Base-by-base conservation (phyloP, 2,888 invertebrate species). In the Pterobdella sp. region DNA sequence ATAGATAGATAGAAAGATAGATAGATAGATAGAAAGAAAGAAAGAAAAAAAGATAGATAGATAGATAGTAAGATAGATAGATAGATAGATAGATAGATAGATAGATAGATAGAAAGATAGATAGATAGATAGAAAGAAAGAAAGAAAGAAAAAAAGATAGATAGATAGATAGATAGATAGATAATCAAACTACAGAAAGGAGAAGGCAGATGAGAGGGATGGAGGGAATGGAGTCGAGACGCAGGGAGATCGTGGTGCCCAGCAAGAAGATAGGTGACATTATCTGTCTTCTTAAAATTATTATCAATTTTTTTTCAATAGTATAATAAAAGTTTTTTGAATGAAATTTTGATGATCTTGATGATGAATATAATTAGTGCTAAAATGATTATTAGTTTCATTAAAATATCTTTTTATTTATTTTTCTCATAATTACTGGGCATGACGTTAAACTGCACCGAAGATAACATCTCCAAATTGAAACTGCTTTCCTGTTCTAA, bases 191-290 rank as follows among this genome's bases (percentile, higher is more conserved):
- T 49, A 10, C 75, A 83, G 83, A 84, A 76, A 79, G 80, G 56
- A 77, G 83, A 63, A 80, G 79, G 75, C 72, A 80, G 10, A 81
- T 82, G 74, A 78, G 83, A 60, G 78, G 78, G 0, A 92, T 92
- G 80, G 93, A 93, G 79, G 89, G 91, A 0, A 85, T 90, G 80
- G 87, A 87, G 36, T 87, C 93, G 2, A 87, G 92, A 49, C 87
- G 89, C 63, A 90, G 90, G 81, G 88, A 88, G 85, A 88, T 87
- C 81, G 90, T 90, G 79, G 85, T 90, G 72, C 89, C 88, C 83
- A 77, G 32, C 3, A 36, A 71, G 18, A 56, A 65, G 32, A 72
- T 37, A 4, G 52, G 34, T 42, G 49, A n/a, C n/a, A n/a, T n/a
- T n/a, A n/a, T n/a, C n/a, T n/a, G n/a, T n/a, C n/a, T n/a, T n/a